Base-by-base conservation (phyloP, 1,140 invertebrate species). In the Euwallacea similis region DNA sequence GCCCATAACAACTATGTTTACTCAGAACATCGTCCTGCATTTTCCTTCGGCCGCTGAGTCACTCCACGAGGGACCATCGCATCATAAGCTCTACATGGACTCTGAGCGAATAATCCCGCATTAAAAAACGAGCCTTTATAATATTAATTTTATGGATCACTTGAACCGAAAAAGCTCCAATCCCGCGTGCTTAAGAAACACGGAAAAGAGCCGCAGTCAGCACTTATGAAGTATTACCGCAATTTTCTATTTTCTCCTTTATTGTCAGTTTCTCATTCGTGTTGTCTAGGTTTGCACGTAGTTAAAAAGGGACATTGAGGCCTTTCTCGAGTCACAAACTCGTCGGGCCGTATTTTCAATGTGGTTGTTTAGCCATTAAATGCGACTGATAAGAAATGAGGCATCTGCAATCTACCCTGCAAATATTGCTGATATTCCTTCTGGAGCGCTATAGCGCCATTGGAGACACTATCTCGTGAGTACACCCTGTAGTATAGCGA, bases 401-500 rank as follows among this genome's bases (percentile, higher is more conserved):
- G 21, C 21, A 33, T 33, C 21, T 33, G 4, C 21, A 33, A 33
- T 33, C 21, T 33, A 4, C 21, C 1, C 21, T 33, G 4, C 21
- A 33, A 50, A 50, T 50, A 50, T 10, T 50, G 46, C 13, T 50
- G 9, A 10, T 50, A 13, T 65, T 65, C 42, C 21, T 65, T 21
- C 42, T 66, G 53, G 33, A 47, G 11, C 50, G 21, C 43, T 13
- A 44, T 16, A 66, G 7, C 11, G 53, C 15, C 41, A 60, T 7
- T 42, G 66, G 56, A 50, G 66, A 68, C 21, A 68, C 66, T n/a
- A 68, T 68, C 10, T 68, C 66, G 66, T 68, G 43, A 68, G 66
- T 47, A 46, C 21, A 1, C 21, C 21, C 21, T 33, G 21, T 33
- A 33, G 21, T 33, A 33, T 4, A 33, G 21, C 21, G 4, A 33